Conservation (phyloP, 2,888 invertebrate species). For the Deilephila porcellus region DNA sequence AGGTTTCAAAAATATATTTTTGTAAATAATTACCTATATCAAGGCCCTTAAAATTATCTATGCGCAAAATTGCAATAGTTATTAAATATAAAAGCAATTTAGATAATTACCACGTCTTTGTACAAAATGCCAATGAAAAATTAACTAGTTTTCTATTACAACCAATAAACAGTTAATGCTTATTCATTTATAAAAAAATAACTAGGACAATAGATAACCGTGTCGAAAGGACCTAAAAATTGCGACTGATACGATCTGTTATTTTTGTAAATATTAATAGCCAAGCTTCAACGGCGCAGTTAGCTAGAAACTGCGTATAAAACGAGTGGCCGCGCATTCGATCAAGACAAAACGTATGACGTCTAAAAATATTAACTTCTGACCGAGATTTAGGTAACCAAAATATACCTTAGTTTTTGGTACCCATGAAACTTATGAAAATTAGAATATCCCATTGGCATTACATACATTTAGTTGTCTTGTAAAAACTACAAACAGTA, state of each 20-base stretch:
- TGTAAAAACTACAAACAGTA: too few relatives aligned
- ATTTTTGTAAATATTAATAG: too few relatives aligned
- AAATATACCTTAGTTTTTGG: too few relatives aligned
- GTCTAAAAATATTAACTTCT: too few relatives aligned
- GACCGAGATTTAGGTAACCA: too few relatives aligned
- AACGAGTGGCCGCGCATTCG: too few relatives aligned
- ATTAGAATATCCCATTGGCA: too few relatives aligned
- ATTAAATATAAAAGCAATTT: conserved; percentile 1
- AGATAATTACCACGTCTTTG: background rate
- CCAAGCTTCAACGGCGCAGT: too few relatives aligned
- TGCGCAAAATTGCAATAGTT: background rate
- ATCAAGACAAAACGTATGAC: background rate
- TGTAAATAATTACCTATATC: background rate
- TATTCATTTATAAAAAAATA: conserved; percentile 4
- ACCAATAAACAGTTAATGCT: background rate
- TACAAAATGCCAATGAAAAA: background rate
- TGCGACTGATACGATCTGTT: background rate
- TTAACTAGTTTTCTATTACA: background rate
- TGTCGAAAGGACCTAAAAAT: conserved; percentile 11
- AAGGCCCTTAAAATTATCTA: background rate
- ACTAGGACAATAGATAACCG: background rate
- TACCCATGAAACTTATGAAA: too few relatives aligned
- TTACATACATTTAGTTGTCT: too few relatives aligned
- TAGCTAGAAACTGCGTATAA: too few relatives aligned
- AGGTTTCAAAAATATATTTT: background rate